Evolutionary conservation across 2,888 invertebrate species (phyloP), one percentile per base, ranked within the genome.

Genomic region (Epistrophe grossulariae): DNA sequence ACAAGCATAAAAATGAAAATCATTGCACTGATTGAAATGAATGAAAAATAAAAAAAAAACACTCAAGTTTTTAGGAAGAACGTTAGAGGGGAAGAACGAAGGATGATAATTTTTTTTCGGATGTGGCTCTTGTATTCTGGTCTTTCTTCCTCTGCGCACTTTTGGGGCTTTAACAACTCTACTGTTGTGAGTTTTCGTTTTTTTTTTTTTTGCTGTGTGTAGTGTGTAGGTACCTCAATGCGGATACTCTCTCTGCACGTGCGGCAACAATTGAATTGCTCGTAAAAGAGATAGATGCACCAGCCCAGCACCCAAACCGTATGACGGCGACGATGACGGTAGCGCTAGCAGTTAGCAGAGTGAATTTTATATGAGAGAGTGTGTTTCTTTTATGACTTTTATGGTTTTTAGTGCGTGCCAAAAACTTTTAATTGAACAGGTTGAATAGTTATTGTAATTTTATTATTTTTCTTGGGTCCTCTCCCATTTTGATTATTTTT

Each of bases 11-110:
- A 92, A 92, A 92, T 92, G 91, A 92, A 93, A 93, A 92, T 91
- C 91, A 91, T 91, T 91, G 92, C 92, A 91, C 90, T 93, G 93
- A 93, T 92, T 92, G 92, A 92, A 92, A 91, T 90, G 88, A 92
- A 91, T 90, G 88, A 88, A 68, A 78, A 84, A 76, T 72, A 48
- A 84, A 70, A 88, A 88, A 88, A 73, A 55, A 68, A 73, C n/a
- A 45, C 79, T 71, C 60, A 48, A 66, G 4, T 45, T 45, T 57
- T 77, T 1, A 71, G 40, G 77, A 73, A 68, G 73, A 57, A 62
- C 45, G 68, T n/a, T n/a, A n/a, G n/a, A n/a, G n/a, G n/a, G 40
- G 77, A 73, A 68, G 73, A 57, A 62, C 45, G 68, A 52, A 52
- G 24, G 40, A 55, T n/a, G 48, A 52, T 55, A 24, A 24, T 62